These are phyloP conservation scores for Mellivora capensis DNA, from an alignment of 2,113 vertebrate genomes.

Conservation along the genomic window DNA sequence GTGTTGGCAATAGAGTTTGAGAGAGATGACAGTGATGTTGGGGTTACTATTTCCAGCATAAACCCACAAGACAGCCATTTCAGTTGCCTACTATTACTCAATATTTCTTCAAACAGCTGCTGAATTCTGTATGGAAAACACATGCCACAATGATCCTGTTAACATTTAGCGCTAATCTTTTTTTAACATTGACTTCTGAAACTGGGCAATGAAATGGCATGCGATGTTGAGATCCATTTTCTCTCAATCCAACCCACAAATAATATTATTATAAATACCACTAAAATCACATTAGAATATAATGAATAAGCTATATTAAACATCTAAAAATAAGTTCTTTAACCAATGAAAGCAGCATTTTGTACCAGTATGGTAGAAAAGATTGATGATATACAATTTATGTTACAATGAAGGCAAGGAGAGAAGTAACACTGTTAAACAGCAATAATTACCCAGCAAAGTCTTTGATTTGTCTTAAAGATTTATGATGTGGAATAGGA, in stretches of 20 bases:
- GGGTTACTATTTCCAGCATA: slow-evolving; percentile 96
- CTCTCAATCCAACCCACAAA: neutral
- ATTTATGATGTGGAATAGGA: neutral
- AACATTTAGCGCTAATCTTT: slow-evolving; percentile 45
- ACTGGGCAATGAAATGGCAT: slow-evolving; percentile 19
- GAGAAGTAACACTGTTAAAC: slow-evolving; percentile 5
- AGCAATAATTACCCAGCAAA: slow-evolving; percentile 17
- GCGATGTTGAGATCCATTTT: neutral
- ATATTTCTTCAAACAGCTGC: slow-evolving; percentile 94
- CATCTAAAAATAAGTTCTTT: neutral
- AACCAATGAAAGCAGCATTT: slow-evolving; percentile 27
- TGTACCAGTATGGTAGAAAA: slow-evolving; percentile 16
- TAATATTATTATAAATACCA: neutral
- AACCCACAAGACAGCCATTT: slow-evolving; percentile 97
- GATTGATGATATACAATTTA: slow-evolving; percentile 1
- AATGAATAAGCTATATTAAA: neutral
- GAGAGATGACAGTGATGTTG: slow-evolving; percentile 92
- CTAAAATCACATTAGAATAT: slow-evolving; percentile 49
- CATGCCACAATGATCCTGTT: slow-evolving; percentile 70
- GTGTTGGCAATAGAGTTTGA: slow-evolving; percentile 93
- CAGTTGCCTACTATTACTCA: slow-evolving; percentile 95
- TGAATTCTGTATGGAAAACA: slow-evolving; percentile 91
- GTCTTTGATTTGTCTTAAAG: slow-evolving; percentile 28
- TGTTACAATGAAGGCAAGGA: slow-evolving; percentile 20
- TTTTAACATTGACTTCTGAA: slow-evolving; percentile 33